Base-by-base conservation (phyloP, 2,113 vertebrate genomes). In the Tinamus guttatus region DNA sequence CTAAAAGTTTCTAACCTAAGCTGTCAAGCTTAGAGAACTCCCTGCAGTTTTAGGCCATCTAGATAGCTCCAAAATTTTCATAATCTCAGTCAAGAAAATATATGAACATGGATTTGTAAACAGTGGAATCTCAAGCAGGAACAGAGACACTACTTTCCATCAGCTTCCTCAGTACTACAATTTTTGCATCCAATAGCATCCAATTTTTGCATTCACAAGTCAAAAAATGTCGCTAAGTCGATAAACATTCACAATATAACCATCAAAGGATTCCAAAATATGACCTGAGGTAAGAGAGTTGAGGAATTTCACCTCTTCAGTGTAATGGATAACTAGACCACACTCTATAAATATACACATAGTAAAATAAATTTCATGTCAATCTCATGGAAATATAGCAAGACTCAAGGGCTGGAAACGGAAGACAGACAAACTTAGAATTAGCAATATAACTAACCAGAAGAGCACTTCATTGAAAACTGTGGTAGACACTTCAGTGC, bases 41-140 rank as follows among this genome's bases (percentile, higher is more conserved):
- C 87, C 90, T 91, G 67, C 67, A 91, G 90, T 73, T 96, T 95
- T 85, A 82, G 70, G 85, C 90, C 93, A 95, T 91, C 85, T 96
- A 85, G 70, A 85, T 73, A 91, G 52, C 52, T 94, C 75, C 28
- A 87, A 95, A 95, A 43, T 85, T 89, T 91, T 71, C 67, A 51
- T 83, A 56, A 85, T 92, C 71, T 76, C 32, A 65, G n/a, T 81
- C 30, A 86, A 78, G 89, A 94, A 76, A 82, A 15, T 82, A 87
- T 15, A 54, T 36, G 67, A 93, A 80, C 36, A 40, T 58, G 32
- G 65, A 73, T 85, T 28, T 38, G 79, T 45, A 79, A 93, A 85
- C 58, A 85, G 58, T 47, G 41, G 52, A 95, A 79, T 79, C 75
- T 85, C 62, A 89, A 73, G 49, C 5, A 82, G 59, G 49, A 91